Evolutionary conservation across 2,113 vertebrate species (phyloP).

Genomic region (Mustela nigripes): DNA sequence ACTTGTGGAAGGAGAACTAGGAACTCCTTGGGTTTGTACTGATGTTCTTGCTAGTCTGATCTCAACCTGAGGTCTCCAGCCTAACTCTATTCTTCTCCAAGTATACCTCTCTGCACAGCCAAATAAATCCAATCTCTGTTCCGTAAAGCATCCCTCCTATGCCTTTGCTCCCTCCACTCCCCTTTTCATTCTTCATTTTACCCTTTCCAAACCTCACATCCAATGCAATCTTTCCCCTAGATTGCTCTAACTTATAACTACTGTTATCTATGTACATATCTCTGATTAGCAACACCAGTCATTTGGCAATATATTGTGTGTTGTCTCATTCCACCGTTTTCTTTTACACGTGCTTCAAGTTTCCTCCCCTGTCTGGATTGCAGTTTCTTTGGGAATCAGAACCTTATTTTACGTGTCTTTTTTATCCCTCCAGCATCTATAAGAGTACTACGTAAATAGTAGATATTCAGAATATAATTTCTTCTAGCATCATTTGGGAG

Average conservation of each 20-base stretch:
- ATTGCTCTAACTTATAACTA: not conserved
- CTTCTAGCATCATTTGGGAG: not conserved
- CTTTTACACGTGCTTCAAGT: not conserved
- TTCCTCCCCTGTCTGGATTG: not conserved
- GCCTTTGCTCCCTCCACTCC: not conserved
- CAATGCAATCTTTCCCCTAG: not conserved
- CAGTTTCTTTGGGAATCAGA: not conserved
- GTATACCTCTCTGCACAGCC: no score
- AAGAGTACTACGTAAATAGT: not conserved
- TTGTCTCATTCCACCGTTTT: not conserved
- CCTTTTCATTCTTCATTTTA: not conserved
- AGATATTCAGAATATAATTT: not conserved
- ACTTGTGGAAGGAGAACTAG: not conserved
- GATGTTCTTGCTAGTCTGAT: not conserved
- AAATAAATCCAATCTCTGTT: not conserved
- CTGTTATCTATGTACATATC: not conserved
- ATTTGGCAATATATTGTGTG: not conserved
- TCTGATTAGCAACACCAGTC: not conserved
- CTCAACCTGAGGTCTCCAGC: not conserved
- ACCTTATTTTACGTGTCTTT: not conserved
- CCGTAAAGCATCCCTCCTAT: not conserved
- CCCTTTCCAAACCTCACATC: not conserved
- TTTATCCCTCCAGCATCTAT: not conserved
- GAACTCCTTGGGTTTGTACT: not conserved
- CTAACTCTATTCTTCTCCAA: not conserved